These are phyloP conservation scores for Acanthurus leucopareius DNA, from an alignment of 2,797 vertebrate genomes.

Conservation along the genomic window DNA sequence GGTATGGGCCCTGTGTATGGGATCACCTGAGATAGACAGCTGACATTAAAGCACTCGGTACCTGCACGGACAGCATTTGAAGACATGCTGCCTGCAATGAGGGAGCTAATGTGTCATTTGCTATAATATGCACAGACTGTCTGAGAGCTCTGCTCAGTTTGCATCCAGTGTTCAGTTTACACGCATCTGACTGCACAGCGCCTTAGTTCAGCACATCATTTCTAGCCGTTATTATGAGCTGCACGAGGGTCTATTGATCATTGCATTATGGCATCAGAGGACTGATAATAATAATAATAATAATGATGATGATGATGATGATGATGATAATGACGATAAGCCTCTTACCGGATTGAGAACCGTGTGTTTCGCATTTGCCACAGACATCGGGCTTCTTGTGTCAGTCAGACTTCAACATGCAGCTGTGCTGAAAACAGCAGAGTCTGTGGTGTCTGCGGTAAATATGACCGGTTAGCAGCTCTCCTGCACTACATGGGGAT, in stretches of 20 bases:
- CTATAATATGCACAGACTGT: not conserved
- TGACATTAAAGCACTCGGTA: constrained; percentile 2
- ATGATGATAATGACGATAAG: not conserved
- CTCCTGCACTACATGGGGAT: constrained; percentile 37
- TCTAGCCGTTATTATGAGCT: not conserved
- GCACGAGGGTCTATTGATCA: constrained; percentile 15
- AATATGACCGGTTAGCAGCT: constrained; percentile 10
- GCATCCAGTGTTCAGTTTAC: not conserved
- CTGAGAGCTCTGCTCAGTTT: not conserved
- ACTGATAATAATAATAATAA: not conserved
- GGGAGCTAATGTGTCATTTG: not conserved
- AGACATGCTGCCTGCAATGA: not conserved
- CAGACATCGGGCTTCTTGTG: constrained; percentile 79
- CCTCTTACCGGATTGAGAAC: constrained; percentile 85
- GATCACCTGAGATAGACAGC: constrained; percentile 81
- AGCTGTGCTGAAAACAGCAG: constrained; percentile 36
- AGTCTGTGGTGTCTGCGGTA: constrained; percentile 1
- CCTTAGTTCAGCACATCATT: no score
- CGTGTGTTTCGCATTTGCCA: constrained; percentile 86
- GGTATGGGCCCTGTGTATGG: constrained; percentile 92
- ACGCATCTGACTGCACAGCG: not conserved
- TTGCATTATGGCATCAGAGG: not conserved
- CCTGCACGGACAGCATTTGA: not conserved
- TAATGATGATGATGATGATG: no score
- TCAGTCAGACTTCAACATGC: constrained; percentile 49